A percentile compares a stretch with the other conserved stretches of the same genome.
Conservation (phyloP, 2,888 invertebrate species). For the Carcina quercana region DNA sequence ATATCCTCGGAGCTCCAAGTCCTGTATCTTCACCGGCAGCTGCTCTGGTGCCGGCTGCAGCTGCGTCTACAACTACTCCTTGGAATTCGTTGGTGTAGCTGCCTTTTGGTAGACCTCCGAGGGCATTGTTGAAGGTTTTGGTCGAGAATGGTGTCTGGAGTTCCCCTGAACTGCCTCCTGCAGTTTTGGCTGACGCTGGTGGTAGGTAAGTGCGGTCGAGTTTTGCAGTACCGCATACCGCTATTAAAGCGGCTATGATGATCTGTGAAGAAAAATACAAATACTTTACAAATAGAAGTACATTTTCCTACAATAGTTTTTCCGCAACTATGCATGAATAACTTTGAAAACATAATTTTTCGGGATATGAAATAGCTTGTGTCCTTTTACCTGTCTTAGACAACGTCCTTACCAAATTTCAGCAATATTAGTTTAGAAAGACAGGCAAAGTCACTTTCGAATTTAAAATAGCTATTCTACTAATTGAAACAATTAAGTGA, state of each 20-base stretch:
- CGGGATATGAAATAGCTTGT: too few relatives aligned
- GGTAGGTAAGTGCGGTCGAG: conserved; percentile 50
- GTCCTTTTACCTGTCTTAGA: too few relatives aligned
- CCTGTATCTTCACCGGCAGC: conserved; percentile 38
- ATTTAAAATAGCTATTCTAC: too few relatives aligned
- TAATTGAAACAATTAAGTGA: too few relatives aligned
- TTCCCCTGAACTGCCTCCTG: conserved; percentile 45
- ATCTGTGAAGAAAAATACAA: conserved; percentile 30
- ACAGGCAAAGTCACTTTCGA: too few relatives aligned
- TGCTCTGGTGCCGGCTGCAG: conserved; percentile 44
- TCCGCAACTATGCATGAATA: too few relatives aligned
- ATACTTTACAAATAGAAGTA: too few relatives aligned
- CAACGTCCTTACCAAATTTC: too few relatives aligned
- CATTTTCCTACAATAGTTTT: too few relatives aligned
- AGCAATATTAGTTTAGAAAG: too few relatives aligned
- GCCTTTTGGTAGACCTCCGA: conserved; percentile 36
- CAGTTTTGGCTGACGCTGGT: conserved; percentile 43
- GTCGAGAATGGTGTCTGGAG: conserved; percentile 35
- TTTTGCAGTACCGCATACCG: conserved; percentile 51
- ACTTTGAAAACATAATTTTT: too few relatives aligned
- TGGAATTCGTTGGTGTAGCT: conserved; percentile 49
- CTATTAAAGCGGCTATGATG: conserved; percentile 47
- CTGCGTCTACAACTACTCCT: conserved; percentile 63
- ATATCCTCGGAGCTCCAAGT: conserved; percentile 43
- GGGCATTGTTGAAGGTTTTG: conserved; percentile 28